Evolutionary conservation across 2,797 vertebrate genomes (phyloP).

Genomic region (Notamacropus eugenii): DNA sequence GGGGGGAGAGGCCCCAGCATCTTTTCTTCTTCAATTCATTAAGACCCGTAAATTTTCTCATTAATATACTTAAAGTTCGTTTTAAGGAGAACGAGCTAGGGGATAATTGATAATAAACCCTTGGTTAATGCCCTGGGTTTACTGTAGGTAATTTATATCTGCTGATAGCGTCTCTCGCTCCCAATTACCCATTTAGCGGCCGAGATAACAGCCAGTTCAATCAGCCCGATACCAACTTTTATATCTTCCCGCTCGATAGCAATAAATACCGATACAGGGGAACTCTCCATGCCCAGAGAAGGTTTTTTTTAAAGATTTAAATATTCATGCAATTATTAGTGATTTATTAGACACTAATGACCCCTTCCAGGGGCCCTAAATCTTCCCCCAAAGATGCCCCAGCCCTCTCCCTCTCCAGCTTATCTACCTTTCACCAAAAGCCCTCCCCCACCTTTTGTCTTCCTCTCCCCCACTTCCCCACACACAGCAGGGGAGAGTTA

Average conservation of each 20-base stretch:
- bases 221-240: conserved; percentile 79
- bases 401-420: conserved; percentile 7
- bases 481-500: conserved; percentile 67
- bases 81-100: conserved; percentile 76
- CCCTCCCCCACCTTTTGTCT: neutral
- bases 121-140: conserved; percentile 83
- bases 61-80: conserved; percentile 80
- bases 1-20: neutral
- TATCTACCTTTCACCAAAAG: neutral
- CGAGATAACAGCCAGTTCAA: conserved; percentile 75
- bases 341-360: conserved; percentile 78
- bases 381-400: conserved; percentile 66
- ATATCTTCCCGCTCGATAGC: conserved; percentile 75
- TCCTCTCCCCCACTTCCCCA: conserved; percentile 11
- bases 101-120: conserved; percentile 87
- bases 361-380: conserved; percentile 72
- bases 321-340: conserved; percentile 80
- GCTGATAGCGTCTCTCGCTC: conserved; percentile 75
- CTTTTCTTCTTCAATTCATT: conserved; percentile 59
- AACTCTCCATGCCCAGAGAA: conserved; percentile 49
- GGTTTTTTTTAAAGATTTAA: conserved; percentile 78
- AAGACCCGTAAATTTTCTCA: conserved; percentile 65
- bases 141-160: conserved; percentile 82
- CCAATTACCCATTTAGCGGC: conserved; percentile 77
- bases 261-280: conserved; percentile 77